phyloP scores from a whole-genome alignment of 2,888 invertebrate genomes.

The Drosophila setosimentum region DNA sequence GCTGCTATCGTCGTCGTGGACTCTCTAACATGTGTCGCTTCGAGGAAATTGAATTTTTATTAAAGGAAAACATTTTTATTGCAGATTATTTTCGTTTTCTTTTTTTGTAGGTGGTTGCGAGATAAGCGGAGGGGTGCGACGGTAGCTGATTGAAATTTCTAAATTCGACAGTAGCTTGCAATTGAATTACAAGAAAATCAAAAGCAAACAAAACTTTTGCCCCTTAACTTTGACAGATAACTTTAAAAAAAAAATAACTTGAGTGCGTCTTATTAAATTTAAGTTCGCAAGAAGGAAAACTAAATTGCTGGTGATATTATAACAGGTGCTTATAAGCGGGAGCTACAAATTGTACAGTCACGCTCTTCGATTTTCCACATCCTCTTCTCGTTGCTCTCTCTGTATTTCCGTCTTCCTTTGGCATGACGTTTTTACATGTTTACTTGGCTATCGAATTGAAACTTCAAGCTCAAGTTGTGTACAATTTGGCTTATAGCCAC shows the following conservation, averaged over 20 bases:
- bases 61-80: slow-evolving; percentile 83
- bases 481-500: slow-evolving; percentile 65
- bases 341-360: neutral
- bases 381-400: slow-evolving; percentile 30
- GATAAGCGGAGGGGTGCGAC: neutral
- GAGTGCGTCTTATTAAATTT: slow-evolving; percentile 63
- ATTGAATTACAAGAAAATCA: slow-evolving; percentile 57
- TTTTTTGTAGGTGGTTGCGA: slow-evolving; percentile 7
- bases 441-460: slow-evolving; percentile 52
- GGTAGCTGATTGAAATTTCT: slow-evolving; percentile 70
- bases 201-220: slow-evolving; percentile 27
- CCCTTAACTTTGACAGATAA: slow-evolving; percentile 38
- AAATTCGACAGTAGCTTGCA: slow-evolving; percentile 56
- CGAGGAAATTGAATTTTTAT: slow-evolving; percentile 83
- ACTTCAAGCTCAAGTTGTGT: slow-evolving; percentile 64
- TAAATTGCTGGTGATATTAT: neutral
- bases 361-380: slow-evolving; percentile 59
- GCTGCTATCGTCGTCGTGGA: slow-evolving; percentile 34
- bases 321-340: neutral
- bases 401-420: slow-evolving; percentile 5
- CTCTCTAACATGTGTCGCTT: slow-evolving; percentile 78
- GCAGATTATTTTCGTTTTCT: slow-evolving; percentile 78
- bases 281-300: neutral
- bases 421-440: slow-evolving; percentile 39
- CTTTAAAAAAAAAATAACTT: slow-evolving; percentile 19